Conservation (phyloP, 2,888 invertebrate species). For the Euphydryas editha region DNA sequence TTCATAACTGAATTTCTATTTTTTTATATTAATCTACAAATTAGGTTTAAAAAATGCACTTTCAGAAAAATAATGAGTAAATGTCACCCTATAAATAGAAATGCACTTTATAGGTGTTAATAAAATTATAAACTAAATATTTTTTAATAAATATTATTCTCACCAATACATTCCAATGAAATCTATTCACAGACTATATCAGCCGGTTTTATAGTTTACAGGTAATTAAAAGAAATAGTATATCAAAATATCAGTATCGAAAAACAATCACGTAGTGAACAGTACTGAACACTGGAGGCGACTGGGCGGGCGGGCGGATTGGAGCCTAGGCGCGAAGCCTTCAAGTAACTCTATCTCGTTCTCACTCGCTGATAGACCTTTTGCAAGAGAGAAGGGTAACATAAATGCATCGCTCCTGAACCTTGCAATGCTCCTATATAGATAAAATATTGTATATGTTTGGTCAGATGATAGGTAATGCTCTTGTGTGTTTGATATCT, state of each 20-base stretch:
- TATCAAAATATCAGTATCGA: conserved; percentile 9
- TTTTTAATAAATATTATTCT: conserved; percentile 10
- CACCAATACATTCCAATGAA: conserved; percentile 23
- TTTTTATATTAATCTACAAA: too few species aligned
- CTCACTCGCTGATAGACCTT: conserved; percentile 49
- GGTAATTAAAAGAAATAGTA: conserved; percentile 16
- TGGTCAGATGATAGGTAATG: conserved; percentile 26
- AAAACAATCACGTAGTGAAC: conserved; percentile 49
- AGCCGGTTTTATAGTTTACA: conserved; percentile 10
- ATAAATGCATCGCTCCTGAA: conserved; percentile 60
- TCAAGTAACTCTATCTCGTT: conserved; percentile 61
- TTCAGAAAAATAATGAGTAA: not conserved
- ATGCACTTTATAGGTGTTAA: not conserved
- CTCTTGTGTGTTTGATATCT: conserved; percentile 22
- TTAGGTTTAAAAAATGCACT: not conserved
- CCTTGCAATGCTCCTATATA: conserved; percentile 53
- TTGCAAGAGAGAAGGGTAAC: conserved; percentile 56
- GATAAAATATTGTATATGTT: conserved; percentile 12
- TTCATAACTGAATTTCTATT: too few species aligned
- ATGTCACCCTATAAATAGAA: not conserved
- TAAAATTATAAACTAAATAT: conserved; percentile 8
- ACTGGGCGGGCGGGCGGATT: conserved; percentile 80
- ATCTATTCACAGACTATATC: not conserved
- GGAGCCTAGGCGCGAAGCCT: conserved; percentile 67
- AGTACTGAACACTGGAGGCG: conserved; percentile 62